phyloP scores from a whole-genome alignment of 2,888 invertebrate genomes.

The Osedax fenrisi region DNA sequence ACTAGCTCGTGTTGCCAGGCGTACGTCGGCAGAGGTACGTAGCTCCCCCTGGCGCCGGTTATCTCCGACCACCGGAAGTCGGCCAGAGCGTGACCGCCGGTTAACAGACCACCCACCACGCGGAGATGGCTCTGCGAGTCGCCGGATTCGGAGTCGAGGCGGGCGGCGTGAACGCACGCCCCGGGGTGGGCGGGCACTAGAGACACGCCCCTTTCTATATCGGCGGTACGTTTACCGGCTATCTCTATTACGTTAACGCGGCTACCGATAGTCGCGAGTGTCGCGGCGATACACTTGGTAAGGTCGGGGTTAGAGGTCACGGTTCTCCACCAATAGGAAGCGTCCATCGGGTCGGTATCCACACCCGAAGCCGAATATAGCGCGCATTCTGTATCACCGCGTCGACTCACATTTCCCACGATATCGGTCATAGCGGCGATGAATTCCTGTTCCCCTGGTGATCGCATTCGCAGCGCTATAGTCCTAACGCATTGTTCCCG shows the following conservation, averaged over 20 bases:
- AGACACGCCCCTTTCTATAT: not conserved
- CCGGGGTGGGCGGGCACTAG: constrained; percentile 15
- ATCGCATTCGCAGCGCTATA: constrained; percentile 6
- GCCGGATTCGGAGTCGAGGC: no score
- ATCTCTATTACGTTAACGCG: not conserved
- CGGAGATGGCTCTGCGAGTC: no score
- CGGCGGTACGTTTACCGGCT: not conserved
- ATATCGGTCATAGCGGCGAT: not conserved
- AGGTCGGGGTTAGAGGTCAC: not conserved
- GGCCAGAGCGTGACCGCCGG: constrained; percentile 12
- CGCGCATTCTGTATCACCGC: not conserved
- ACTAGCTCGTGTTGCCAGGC: not conserved
- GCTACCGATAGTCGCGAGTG: not conserved
- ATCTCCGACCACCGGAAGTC: constrained; percentile 24
- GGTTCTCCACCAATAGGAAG: not conserved
- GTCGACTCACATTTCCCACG: not conserved
- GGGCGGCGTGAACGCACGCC: no score
- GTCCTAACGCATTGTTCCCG: constrained; percentile 20
- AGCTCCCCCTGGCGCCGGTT: constrained; percentile 19
- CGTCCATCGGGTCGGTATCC: constrained; percentile 32
- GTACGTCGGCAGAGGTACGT: constrained; percentile 25
- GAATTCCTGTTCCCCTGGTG: constrained; percentile 11
- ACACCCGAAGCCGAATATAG: not conserved
- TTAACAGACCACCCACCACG: no score
- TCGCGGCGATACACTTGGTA: not conserved